phyloP scores from a whole-genome alignment of 1,140 invertebrate genomes.

The Berghia stephanieae region DNA sequence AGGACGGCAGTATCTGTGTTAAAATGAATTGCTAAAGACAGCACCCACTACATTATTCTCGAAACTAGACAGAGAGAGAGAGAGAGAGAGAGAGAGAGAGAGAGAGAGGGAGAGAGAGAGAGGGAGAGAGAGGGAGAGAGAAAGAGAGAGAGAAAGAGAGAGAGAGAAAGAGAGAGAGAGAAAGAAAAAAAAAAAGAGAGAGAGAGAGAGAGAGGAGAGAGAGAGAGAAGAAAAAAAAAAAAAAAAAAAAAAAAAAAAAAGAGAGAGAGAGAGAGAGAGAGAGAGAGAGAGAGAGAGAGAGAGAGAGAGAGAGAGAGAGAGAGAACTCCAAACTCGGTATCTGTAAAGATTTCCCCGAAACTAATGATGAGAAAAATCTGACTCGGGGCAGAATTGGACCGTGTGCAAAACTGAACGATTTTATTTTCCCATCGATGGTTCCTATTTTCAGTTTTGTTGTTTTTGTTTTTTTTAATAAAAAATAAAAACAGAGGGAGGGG shows the following conservation, averaged over 20 bases:
- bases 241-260: background rate
- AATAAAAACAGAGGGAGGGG: too few species aligned
- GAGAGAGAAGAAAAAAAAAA: background rate
- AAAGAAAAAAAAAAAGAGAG: background rate
- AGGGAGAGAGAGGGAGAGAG: slow-evolving; percentile 7
- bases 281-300: background rate
- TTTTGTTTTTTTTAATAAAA: too few species aligned
- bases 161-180: background rate
- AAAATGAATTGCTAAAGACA: too few species aligned
- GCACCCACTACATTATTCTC: too few species aligned
- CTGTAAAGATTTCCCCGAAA: too few species aligned
- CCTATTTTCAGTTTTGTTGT: too few species aligned
- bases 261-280: slow-evolving; percentile 3
- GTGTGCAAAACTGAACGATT: too few species aligned
- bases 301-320: background rate
- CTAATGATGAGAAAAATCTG: too few species aligned
- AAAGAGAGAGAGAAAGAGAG: background rate
- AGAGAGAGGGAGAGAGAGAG: background rate
- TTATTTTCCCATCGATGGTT: too few species aligned
- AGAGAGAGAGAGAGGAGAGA: background rate
- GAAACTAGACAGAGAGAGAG: background rate
- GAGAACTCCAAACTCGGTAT: too few species aligned
- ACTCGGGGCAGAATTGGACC: too few species aligned
- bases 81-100: background rate
- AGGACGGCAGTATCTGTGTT: too few species aligned